phyloP scores from a whole-genome alignment of 1,140 invertebrate species.

The Nebria ingens region DNA sequence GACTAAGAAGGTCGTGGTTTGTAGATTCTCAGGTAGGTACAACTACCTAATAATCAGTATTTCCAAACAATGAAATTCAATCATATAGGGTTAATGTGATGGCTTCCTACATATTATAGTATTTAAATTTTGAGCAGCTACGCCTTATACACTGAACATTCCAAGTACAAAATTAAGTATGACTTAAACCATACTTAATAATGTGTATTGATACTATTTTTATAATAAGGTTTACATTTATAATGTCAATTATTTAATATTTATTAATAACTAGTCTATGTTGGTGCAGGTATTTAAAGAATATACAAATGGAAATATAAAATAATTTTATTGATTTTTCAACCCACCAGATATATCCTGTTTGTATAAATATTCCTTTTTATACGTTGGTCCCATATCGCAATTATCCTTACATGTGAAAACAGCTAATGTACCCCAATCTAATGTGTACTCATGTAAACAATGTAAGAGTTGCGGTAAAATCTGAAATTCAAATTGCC shows the following conservation, averaged over 20 bases:
- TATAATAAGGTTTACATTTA: neutral
- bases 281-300: neutral
- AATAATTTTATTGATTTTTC: neutral
- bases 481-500: slow-evolving; percentile 88
- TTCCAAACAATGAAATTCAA: no score
- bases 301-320: no score
- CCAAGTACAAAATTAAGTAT: neutral
- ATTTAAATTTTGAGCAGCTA: no score
- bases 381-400: slow-evolving; percentile 46
- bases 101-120: no score
- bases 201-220: neutral
- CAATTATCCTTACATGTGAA: slow-evolving; percentile 82
- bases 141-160: neutral
- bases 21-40: no score
- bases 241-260: neutral
- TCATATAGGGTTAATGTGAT: no score
- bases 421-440: slow-evolving; percentile 81
- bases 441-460: slow-evolving; percentile 56
- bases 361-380: slow-evolving; percentile 75
- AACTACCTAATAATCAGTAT: no score
- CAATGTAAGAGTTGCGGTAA: slow-evolving; percentile 85
- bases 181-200: no score
- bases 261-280: neutral
- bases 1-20: no score
- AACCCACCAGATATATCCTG: slow-evolving; percentile 57